Conservation (phyloP, 1,140 invertebrate species). For the Muscidifurax raptorellus region DNA sequence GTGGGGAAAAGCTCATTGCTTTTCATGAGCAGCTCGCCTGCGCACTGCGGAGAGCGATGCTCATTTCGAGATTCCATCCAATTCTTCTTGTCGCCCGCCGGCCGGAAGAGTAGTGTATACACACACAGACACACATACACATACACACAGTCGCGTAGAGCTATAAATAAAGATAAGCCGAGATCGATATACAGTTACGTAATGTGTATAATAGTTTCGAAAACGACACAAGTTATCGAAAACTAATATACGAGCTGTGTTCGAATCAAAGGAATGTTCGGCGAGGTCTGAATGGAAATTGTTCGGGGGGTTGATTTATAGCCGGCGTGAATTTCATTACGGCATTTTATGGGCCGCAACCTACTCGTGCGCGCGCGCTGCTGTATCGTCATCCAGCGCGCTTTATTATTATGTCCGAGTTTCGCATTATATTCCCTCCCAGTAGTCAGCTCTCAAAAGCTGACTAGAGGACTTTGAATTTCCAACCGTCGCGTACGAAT, state of each 20-base stretch:
- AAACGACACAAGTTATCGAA: neutral
- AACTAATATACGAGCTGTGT: slow-evolving; percentile 25
- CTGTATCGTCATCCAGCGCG: slow-evolving; percentile 4
- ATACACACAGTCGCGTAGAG: neutral
- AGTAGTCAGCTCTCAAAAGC: no score
- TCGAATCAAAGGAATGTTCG: slow-evolving; percentile 41
- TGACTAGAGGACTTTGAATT: neutral
- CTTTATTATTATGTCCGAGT: slow-evolving; percentile 23
- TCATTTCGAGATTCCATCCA: slow-evolving; percentile 60
- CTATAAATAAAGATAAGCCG: slow-evolving; percentile 43
- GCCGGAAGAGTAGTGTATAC: slow-evolving; percentile 21
- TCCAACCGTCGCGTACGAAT: neutral
- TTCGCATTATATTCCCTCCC: neutral
- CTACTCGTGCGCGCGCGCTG: neutral
- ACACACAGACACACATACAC: neutral
- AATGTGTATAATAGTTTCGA: neutral
- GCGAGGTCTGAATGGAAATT: slow-evolving; percentile 24
- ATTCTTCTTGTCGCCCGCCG: slow-evolving; percentile 51
- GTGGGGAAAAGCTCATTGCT: slow-evolving; percentile 57
- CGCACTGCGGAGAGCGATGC: slow-evolving; percentile 53
- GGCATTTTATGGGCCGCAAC: slow-evolving; percentile 43
- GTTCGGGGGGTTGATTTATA: slow-evolving; percentile 41
- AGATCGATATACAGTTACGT: neutral
- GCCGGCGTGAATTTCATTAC: slow-evolving; percentile 32
- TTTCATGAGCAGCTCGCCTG: slow-evolving; percentile 59